Evolutionary conservation across 2,888 invertebrate genomes (phyloP).

Genomic region (Schizaphis graminum): DNA sequence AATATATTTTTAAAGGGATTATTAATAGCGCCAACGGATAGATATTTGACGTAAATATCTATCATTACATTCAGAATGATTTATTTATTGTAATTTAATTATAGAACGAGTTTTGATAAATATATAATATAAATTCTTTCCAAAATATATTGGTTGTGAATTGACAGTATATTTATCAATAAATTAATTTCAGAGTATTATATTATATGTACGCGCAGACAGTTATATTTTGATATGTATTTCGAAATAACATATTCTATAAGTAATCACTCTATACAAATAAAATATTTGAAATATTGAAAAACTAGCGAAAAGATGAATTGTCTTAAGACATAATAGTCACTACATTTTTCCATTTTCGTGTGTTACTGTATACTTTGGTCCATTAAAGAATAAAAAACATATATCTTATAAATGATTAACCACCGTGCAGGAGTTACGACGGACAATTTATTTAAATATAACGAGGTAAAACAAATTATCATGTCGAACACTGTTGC

Average conservation of each 20-base stretch:
- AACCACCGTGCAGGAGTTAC: background rate
- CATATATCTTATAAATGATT: background rate
- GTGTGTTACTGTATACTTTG: background rate
- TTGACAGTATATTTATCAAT: background rate
- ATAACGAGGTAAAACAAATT: background rate
- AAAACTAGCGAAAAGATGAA: background rate
- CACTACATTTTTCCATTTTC: background rate
- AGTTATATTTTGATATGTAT: background rate
- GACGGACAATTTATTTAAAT: background rate
- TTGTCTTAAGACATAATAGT: background rate
- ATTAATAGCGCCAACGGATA: background rate
- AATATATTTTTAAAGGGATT: background rate
- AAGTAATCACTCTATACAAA: background rate
- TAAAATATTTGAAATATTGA: background rate
- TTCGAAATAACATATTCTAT: background rate
- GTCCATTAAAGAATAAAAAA: background rate
- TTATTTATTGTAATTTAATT: constrained; percentile 32
- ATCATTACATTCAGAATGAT: background rate
- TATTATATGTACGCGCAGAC: background rate
- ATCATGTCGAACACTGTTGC: background rate
- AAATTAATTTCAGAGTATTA: background rate
- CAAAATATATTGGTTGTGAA: background rate
- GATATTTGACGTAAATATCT: background rate
- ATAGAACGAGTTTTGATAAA: background rate
- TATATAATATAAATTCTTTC: background rate